Evolutionary conservation across 1,140 invertebrate species (phyloP).

Genomic region (Aphaenogaster rudis): DNA sequence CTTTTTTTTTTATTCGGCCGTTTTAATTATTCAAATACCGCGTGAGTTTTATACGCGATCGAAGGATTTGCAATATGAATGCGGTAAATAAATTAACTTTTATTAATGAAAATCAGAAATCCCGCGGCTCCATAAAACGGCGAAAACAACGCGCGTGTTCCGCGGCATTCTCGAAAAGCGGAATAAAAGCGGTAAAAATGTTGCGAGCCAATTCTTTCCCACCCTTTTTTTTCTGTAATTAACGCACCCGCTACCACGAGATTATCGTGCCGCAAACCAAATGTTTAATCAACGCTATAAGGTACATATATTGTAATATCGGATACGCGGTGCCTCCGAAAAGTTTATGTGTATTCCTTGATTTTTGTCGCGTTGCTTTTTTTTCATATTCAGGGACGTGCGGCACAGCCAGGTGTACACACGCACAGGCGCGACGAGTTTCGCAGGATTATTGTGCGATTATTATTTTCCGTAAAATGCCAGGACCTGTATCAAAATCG

Average conservation of each 20-base stretch:
- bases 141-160: slow-evolving; percentile 61
- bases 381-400: not conserved
- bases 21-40: slow-evolving; percentile 75
- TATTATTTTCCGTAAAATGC: slow-evolving; percentile 23
- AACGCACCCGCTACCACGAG: slow-evolving; percentile 54
- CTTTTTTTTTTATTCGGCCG: slow-evolving; percentile 70
- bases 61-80: slow-evolving; percentile 76
- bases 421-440: not conserved
- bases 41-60: slow-evolving; percentile 60
- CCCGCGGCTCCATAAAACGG: slow-evolving; percentile 60
- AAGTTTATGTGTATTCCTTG: slow-evolving; percentile 2
- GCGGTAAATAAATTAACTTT: slow-evolving; percentile 77
- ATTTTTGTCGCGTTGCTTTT: slow-evolving; percentile 3
- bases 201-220: slow-evolving; percentile 52
- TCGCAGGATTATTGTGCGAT: not conserved
- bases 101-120: slow-evolving; percentile 73
- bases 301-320: slow-evolving; percentile 62
- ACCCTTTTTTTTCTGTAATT: slow-evolving; percentile 53
- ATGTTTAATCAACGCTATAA: slow-evolving; percentile 64
- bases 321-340: slow-evolving; percentile 19
- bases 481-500: not conserved
- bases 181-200: slow-evolving; percentile 57
- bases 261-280: slow-evolving; percentile 60
- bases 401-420: not conserved
- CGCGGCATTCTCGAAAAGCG: slow-evolving; percentile 63